These are phyloP conservation scores for Arbacia lixula DNA, from an alignment of 53 echinoderm and acorn worm genomes.

Conservation along the genomic window DNA sequence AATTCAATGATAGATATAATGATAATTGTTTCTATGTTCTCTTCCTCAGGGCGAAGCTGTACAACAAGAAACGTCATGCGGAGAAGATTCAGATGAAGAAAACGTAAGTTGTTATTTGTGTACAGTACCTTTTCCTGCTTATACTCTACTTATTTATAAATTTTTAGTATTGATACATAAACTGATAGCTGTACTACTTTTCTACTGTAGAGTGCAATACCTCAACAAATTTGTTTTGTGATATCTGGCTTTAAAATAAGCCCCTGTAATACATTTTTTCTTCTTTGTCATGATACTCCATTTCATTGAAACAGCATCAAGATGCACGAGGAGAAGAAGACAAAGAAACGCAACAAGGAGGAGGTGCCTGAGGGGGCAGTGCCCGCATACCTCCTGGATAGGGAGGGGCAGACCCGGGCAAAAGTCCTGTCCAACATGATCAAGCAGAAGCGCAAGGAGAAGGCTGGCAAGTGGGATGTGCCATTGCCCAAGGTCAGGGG, in stretches of 20 bases:
- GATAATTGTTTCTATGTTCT: no score
- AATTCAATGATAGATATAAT: no score
- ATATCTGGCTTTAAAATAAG: not conserved
- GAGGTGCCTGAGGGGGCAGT: slow-evolving; percentile 99
- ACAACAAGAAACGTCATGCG: slow-evolving; percentile 94
- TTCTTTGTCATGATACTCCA: no score
- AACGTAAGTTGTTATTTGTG: no score
- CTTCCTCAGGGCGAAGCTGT: slow-evolving; percentile 84
- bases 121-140: no score
- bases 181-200: not conserved
- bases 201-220: not conserved
- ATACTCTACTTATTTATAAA: no score
- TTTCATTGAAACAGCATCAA: slow-evolving; percentile 74
- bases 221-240: not conserved
- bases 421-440: slow-evolving; percentile 99
- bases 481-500: slow-evolving; percentile 97
- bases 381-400: slow-evolving; percentile 94
- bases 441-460: slow-evolving; percentile 99
- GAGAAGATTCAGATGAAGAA: slow-evolving; percentile 99
- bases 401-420: slow-evolving; percentile 95
- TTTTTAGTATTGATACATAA: not conserved
- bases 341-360: slow-evolving; percentile 88
- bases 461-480: slow-evolving; percentile 99
- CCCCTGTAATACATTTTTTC: not conserved
- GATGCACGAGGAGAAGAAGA: slow-evolving; percentile 97